These are phyloP conservation scores for Nasua narica DNA, from an alignment of 2,797 vertebrate species.

Conservation along the genomic window DNA sequence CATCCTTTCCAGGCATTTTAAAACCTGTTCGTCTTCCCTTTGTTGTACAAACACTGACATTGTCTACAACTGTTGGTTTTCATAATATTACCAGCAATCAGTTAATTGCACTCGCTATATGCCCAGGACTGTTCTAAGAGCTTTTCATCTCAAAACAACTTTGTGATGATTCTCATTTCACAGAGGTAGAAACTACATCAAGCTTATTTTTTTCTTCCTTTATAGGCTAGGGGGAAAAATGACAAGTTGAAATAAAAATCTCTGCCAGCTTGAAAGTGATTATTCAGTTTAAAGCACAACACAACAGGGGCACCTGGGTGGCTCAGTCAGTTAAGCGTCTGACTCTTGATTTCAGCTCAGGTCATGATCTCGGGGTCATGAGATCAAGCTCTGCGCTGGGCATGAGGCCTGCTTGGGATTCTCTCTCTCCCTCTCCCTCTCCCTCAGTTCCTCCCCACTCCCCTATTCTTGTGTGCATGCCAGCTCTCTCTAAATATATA, in stretches of 20 bases:
- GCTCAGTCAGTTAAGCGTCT: background rate
- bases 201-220: background rate
- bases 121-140: background rate
- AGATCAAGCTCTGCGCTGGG: background rate
- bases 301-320: background rate
- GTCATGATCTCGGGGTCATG: background rate
- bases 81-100: background rate
- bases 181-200: background rate
- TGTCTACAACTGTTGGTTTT: conserved; percentile 28
- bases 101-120: background rate
- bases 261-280: background rate
- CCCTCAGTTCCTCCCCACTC: background rate
- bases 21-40: background rate
- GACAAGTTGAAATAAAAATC: background rate
- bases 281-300: background rate
- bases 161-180: conserved; percentile 6
- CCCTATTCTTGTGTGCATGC: background rate
- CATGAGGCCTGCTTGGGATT: background rate
- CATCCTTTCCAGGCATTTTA: background rate
- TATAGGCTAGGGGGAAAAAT: background rate
- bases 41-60: conserved; percentile 31
- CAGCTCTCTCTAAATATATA: no score
- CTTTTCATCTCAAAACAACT: background rate
- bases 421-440: background rate
- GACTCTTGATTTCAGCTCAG: background rate